These are phyloP conservation scores for Microctonus brassicae DNA, from an alignment of 2,888 invertebrate genomes.

Conservation along the genomic window DNA sequence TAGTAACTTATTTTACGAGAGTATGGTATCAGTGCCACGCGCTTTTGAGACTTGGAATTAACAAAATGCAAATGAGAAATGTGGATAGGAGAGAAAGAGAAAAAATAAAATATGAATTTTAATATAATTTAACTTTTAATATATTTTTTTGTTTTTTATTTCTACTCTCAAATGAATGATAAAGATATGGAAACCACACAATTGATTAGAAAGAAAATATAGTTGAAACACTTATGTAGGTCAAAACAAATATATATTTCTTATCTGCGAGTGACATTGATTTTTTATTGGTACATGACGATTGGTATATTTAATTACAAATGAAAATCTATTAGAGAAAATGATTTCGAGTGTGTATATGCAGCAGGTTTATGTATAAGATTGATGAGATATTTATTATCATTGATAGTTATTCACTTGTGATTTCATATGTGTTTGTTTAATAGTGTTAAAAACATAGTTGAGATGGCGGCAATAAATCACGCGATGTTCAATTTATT, in stretches of 20 bases:
- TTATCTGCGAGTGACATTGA: too few relatives aligned
- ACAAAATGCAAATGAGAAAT: neutral
- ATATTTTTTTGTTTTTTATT: too few relatives aligned
- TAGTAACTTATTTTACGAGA: conserved; percentile 4
- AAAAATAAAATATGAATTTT: neutral
- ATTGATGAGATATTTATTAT: neutral
- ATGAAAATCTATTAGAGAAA: neutral
- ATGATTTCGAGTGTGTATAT: neutral
- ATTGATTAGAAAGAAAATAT: too few relatives aligned
- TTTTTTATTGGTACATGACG: too few relatives aligned
- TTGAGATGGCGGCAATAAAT: neutral
- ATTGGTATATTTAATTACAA: neutral
- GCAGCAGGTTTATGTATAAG: neutral
- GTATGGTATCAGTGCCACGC: too few relatives aligned
- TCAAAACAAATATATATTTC: too few relatives aligned
- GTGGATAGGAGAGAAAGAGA: neutral
- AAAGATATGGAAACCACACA: too few relatives aligned
- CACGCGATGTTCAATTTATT: neutral
- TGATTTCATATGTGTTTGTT: neutral
- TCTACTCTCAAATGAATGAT: too few relatives aligned
- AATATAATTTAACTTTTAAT: neutral
- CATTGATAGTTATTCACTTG: neutral
- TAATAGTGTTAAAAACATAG: neutral
- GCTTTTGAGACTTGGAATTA: conserved; percentile 12
- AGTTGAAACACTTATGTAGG: too few relatives aligned